Evolutionary conservation across 1,140 invertebrate species (phyloP).

Genomic region (Thalassaphorura encarpata): DNA sequence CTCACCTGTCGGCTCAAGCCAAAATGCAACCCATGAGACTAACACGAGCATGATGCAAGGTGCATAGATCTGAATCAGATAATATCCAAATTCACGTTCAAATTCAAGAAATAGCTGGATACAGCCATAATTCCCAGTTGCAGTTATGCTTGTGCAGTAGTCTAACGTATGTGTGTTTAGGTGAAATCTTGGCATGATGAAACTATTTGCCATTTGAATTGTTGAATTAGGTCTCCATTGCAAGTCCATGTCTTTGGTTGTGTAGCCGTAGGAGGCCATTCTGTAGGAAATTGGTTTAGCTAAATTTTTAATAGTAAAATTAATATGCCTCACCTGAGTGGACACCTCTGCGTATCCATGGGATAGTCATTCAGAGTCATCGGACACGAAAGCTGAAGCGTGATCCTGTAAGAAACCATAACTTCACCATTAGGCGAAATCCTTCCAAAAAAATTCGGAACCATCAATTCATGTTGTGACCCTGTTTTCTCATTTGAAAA

Average conservation of each 20-base stretch:
- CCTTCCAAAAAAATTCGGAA: slow-evolving; percentile 92
- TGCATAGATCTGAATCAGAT: slow-evolving; percentile 46
- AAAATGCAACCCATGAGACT: slow-evolving; percentile 48
- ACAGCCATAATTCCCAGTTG: slow-evolving; percentile 42
- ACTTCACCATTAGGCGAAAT: slow-evolving; percentile 92
- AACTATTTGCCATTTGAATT: slow-evolving; percentile 85
- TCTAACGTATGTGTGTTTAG: slow-evolving; percentile 83
- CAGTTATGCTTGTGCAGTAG: slow-evolving; percentile 87
- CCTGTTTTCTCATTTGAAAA: slow-evolving; percentile 96
- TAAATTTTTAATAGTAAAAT: no score
- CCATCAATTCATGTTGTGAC: slow-evolving; percentile 93
- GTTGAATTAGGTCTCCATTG: slow-evolving; percentile 88
- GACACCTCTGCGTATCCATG: slow-evolving; percentile 11
- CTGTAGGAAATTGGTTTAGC: no score
- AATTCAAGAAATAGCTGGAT: slow-evolving; percentile 42
- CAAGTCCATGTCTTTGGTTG: slow-evolving; percentile 86
- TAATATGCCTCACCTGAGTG: slow-evolving; percentile 6
- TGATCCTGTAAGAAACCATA: slow-evolving; percentile 36
- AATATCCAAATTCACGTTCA: slow-evolving; percentile 47
- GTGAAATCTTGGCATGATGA: slow-evolving; percentile 85
- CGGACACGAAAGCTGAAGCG: slow-evolving; percentile 8
- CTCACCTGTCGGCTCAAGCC: slow-evolving; percentile 46
- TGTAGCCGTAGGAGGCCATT: slow-evolving; percentile 62
- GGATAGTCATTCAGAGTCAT: slow-evolving; percentile 12
- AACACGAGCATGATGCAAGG: slow-evolving; percentile 47